Evolutionary conservation across 2,797 vertebrate species (phyloP).

Genomic region (Pelobates cultripes): DNA sequence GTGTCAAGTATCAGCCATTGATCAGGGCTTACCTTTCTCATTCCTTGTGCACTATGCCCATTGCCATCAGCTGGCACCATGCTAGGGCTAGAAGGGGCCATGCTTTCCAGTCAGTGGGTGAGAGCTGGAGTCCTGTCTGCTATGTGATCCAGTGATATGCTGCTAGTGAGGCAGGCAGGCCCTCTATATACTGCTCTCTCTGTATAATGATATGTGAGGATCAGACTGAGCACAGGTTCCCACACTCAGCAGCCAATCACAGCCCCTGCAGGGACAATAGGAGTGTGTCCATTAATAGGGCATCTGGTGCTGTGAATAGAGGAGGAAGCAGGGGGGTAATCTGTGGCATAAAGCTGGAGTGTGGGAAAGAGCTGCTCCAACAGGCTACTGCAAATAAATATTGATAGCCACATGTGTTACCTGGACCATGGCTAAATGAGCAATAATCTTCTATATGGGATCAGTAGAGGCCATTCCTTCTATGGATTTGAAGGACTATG

Average conservation of each 20-base stretch:
- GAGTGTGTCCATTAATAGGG: conserved; percentile 42
- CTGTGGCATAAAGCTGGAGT: conserved; percentile 32
- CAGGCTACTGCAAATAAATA: not conserved
- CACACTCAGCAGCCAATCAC: conserved; percentile 84
- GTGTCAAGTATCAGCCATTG: too few relatives aligned
- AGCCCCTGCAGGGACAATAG: conserved; percentile 61
- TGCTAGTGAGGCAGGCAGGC: conserved; percentile 37
- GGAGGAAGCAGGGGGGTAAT: conserved; percentile 13
- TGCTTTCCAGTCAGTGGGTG: conserved; percentile 39
- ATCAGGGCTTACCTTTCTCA: conserved; percentile 65
- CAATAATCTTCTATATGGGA: not conserved
- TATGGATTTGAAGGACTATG: too few relatives aligned
- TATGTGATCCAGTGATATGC: conserved; percentile 19
- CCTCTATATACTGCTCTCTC: conserved; percentile 80
- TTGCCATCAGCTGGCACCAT: conserved; percentile 53
- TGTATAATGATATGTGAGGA: conserved; percentile 83
- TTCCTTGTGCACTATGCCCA: conserved; percentile 61
- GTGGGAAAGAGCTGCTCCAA: conserved; percentile 22
- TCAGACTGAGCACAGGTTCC: conserved; percentile 80
- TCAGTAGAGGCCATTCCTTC: not conserved
- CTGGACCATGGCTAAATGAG: not conserved
- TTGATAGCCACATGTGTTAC: not conserved
- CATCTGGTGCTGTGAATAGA: conserved; percentile 43
- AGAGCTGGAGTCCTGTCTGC: not conserved
- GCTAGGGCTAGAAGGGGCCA: conserved; percentile 55